These are phyloP conservation scores for Acestrorhynchus altus DNA, from an alignment of 2,797 vertebrate genomes.

Conservation along the genomic window DNA sequence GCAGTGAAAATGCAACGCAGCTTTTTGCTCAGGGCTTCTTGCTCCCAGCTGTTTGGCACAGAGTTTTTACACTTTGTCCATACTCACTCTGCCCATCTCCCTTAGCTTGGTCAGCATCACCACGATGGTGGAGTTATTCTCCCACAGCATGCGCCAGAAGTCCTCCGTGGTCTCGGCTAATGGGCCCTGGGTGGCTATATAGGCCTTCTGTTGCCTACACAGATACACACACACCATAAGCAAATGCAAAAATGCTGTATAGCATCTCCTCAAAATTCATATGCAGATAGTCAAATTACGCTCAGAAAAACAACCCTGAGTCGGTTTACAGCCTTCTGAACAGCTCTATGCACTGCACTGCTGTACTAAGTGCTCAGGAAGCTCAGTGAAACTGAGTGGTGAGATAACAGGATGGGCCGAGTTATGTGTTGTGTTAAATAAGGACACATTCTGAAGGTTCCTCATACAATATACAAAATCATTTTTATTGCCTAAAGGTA, in stretches of 20 bases:
- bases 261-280: not conserved
- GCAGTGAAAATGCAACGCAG: not conserved
- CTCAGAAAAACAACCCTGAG: not conserved
- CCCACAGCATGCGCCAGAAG: slow-evolving; percentile 98
- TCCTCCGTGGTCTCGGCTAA: slow-evolving; percentile 97
- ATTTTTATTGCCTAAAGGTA: too few species aligned
- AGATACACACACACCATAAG: slow-evolving; percentile 3
- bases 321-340: slow-evolving; percentile 10
- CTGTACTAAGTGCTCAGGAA: slow-evolving; percentile 19
- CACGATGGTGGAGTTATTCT: slow-evolving; percentile 97
- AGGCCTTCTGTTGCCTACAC: slow-evolving; percentile 93
- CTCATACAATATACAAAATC: too few species aligned
- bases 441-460: not conserved
- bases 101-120: slow-evolving; percentile 97
- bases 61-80: not conserved
- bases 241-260: not conserved
- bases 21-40: not conserved
- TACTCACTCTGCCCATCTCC: slow-evolving; percentile 93
- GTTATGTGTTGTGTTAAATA: not conserved
- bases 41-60: not conserved
- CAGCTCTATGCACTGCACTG: not conserved
- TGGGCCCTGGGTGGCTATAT: slow-evolving; percentile 95
- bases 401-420: slow-evolving; percentile 15
- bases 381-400: slow-evolving; percentile 18
- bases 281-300: not conserved